A percentile compares a stretch with the other conserved stretches of the same genome.
phyloP scores from a whole-genome alignment of 2,888 invertebrate species.

The Leptinotarsa haldemani region DNA sequence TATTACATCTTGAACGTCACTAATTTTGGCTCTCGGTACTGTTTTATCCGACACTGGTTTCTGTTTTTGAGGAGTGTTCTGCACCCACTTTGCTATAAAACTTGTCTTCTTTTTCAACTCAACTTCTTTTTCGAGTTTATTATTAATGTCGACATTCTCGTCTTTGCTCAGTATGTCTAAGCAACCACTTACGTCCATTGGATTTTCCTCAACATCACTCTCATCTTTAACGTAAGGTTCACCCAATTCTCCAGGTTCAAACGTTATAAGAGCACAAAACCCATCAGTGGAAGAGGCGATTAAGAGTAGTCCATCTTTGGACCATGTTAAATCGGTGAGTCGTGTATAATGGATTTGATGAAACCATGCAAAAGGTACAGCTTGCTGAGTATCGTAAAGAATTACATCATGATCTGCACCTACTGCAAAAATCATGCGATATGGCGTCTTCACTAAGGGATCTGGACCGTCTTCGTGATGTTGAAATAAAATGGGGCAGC shows the following conservation, averaged over 20 bases:
- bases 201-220: conserved; percentile 59
- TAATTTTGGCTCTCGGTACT: neutral
- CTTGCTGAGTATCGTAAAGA: conserved; percentile 89
- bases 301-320: conserved; percentile 80
- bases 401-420: conserved; percentile 88
- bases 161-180: conserved; percentile 52
- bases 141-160: conserved; percentile 48
- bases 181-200: conserved; percentile 54
- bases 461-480: conserved; percentile 70
- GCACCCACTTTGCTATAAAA: conserved; percentile 61
- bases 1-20: conserved; percentile 19
- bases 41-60: neutral
- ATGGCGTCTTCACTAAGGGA: conserved; percentile 73
- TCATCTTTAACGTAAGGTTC: conserved; percentile 67
- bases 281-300: conserved; percentile 90
- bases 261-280: conserved; percentile 86
- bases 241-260: conserved; percentile 80
- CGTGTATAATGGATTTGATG: conserved; percentile 91
- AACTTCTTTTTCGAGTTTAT: conserved; percentile 40
- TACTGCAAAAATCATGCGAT: conserved; percentile 90
- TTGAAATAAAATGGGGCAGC: conserved; percentile 81
- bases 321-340: conserved; percentile 90
- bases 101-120: conserved; percentile 54
- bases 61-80: neutral
- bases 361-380: conserved; percentile 81